Conservation (phyloP, 2,113 vertebrate species). For the Enhydra lutris region DNA sequence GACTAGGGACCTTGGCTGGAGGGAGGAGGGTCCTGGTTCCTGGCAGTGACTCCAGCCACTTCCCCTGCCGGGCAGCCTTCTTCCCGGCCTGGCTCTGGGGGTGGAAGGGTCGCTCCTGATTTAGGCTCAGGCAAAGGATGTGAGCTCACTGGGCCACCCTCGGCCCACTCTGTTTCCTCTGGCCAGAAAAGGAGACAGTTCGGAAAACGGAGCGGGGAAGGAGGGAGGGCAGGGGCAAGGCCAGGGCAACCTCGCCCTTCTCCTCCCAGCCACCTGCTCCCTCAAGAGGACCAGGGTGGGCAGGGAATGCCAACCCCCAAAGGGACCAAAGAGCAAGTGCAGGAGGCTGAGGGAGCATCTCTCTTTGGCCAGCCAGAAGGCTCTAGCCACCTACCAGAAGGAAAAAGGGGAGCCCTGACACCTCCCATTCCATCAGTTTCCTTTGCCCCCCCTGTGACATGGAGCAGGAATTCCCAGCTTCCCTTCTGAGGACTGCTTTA, state of each 20-base stretch:
- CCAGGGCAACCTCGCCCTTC: background rate
- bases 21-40: conserved; percentile 40
- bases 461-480: too few species aligned
- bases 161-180: conserved; percentile 63
- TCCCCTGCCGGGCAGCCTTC: background rate
- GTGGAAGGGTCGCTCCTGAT: conserved; percentile 25
- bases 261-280: conserved; percentile 31
- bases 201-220: background rate
- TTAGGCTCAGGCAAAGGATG: conserved; percentile 61
- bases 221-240: background rate
- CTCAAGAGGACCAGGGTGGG: background rate
- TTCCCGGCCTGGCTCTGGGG: background rate
- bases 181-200: conserved; percentile 37
- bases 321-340: background rate
- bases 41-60: conserved; percentile 35
- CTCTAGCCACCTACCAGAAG: background rate
- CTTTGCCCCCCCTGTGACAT: background rate
- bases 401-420: background rate
- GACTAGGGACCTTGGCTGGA: conserved; percentile 35
- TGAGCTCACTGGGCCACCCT: conserved; percentile 61
- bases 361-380: background rate
- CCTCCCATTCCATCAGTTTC: background rate
- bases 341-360: background rate
- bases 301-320: background rate
- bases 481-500: background rate